Conservation (phyloP, 2,797 vertebrate genomes). For the Tokudaia tokunoshimensis region DNA sequence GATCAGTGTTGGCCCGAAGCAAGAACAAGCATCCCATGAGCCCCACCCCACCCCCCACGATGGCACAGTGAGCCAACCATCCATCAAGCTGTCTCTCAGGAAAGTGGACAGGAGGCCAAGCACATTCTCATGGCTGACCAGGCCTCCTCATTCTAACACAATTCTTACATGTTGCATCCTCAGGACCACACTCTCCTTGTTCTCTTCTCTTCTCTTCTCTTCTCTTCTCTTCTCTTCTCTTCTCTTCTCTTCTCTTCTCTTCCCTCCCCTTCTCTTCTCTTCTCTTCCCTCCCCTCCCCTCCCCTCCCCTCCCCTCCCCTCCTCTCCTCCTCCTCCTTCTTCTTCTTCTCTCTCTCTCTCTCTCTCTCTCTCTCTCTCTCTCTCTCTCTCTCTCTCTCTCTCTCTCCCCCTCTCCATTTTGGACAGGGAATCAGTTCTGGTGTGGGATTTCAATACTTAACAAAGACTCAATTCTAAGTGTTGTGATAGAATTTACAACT, state of each 20-base stretch:
- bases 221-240: no score
- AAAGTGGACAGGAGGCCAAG: neutral
- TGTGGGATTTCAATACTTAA: neutral
- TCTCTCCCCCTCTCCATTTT: neutral
- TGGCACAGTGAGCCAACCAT: neutral
- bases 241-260: no score
- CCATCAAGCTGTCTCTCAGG: neutral
- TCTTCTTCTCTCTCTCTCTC: no score
- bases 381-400: no score
- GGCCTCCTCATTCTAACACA: rapidly evolving
- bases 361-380: no score
- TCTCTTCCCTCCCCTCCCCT: no score
- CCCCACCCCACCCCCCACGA: no score
- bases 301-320: no score
- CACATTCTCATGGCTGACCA: no score
- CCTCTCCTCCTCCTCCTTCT: no score
- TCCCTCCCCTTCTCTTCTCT: no score
- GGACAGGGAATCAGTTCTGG: neutral
- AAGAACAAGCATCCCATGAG: neutral
- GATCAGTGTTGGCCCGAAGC: neutral
- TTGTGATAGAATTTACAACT: neutral
- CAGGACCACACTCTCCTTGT: neutral
- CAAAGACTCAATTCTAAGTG: constrained; percentile 36
- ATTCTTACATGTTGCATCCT: neutral
- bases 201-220: no score